Conservation (phyloP, 2,797 vertebrate species). For the Petrocephalus sullivani region DNA sequence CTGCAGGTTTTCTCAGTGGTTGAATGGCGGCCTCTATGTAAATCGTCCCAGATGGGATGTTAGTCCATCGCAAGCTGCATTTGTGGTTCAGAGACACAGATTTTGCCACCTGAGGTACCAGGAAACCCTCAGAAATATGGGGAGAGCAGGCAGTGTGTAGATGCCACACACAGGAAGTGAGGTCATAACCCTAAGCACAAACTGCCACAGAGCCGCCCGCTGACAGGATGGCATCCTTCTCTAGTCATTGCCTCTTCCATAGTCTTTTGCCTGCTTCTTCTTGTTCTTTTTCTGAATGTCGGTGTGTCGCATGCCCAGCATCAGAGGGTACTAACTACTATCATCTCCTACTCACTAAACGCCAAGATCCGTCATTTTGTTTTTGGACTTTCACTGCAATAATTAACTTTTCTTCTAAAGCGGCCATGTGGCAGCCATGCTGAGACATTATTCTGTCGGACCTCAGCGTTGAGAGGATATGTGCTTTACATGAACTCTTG, state of each 20-base stretch:
- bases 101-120: not conserved
- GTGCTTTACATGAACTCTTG: not conserved
- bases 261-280: not conserved
- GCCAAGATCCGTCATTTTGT: not conserved
- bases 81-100: not conserved
- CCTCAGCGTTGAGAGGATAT: not conserved
- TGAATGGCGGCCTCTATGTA: not conserved
- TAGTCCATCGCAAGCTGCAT: not conserved
- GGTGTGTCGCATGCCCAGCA: not conserved
- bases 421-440: not conserved
- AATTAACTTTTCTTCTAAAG: not conserved
- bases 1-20: not conserved
- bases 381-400: not conserved
- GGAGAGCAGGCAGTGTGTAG: not conserved
- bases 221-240: not conserved
- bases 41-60: not conserved
- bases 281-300: not conserved
- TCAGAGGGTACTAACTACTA: not conserved
- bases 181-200: not conserved
- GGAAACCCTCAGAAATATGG: not conserved
- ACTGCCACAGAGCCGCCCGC: not conserved
- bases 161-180: not conserved
- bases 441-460: not conserved
- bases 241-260: not conserved
- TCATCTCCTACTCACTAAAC: not conserved